These are phyloP conservation scores for Dipodomys spectabilis DNA, from an alignment of 2,113 vertebrate genomes.

Conservation along the genomic window DNA sequence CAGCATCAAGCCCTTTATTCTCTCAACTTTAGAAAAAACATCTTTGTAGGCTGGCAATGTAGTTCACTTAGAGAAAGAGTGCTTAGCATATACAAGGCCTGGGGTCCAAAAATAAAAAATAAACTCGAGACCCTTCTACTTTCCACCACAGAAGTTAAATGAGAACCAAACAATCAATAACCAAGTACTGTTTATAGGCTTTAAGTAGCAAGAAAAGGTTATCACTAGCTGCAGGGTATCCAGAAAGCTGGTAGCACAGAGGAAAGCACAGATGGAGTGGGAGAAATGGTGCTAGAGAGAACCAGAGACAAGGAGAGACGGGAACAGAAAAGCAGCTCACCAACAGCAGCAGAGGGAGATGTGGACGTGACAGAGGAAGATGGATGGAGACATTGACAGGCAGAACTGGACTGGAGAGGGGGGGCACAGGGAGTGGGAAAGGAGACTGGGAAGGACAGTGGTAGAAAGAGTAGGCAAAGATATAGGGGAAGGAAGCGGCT, in stretches of 20 bases:
- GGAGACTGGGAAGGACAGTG: conserved; percentile 51
- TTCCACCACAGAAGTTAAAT: conserved; percentile 59
- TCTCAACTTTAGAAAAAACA: background rate
- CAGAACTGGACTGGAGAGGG: background rate
- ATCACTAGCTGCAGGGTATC: conserved; percentile 60
- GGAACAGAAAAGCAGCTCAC: background rate
- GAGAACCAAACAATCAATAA: conserved; percentile 69
- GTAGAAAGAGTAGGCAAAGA: conserved; percentile 41
- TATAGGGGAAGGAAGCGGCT: conserved; percentile 43
- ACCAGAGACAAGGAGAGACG: conserved; percentile 10
- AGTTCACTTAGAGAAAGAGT: background rate
- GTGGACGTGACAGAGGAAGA: background rate
- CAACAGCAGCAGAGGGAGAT: background rate
- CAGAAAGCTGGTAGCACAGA: conserved; percentile 33
- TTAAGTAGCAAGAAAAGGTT: conserved; percentile 72
- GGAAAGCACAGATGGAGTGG: conserved; percentile 6
- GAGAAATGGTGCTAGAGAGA: conserved; percentile 29
- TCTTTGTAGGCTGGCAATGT: background rate
- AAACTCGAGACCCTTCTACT: background rate
- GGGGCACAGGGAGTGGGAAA: background rate
- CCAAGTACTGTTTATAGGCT: conserved; percentile 48
- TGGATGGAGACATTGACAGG: conserved; percentile 26
- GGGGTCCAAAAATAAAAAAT: background rate
- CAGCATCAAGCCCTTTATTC: too few relatives aligned
- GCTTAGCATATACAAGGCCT: background rate